A percentile compares a stretch with the other conserved stretches of the same genome.
These are phyloP conservation scores for Ptychoptera albimana DNA, from an alignment of 2,888 invertebrate species.

Conservation along the genomic window DNA sequence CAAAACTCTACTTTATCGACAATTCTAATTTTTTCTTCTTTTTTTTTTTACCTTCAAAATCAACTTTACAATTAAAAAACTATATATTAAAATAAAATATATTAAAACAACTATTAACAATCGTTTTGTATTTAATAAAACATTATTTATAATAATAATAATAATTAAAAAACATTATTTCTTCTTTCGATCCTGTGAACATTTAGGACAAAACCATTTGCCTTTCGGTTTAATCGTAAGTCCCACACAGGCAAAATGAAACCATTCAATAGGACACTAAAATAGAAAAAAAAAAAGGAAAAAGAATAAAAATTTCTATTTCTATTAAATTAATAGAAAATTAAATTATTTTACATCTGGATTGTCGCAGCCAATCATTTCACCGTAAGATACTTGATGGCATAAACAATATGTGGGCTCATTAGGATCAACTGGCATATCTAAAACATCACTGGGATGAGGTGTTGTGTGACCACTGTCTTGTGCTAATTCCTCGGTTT, in stretches of 20 bases:
- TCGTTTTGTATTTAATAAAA: no score
- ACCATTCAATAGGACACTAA: constrained; percentile 76
- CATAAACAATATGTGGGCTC: constrained; percentile 98
- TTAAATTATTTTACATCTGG: constrained; percentile 35
- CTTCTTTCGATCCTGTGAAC: constrained; percentile 64
- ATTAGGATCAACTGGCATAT: constrained; percentile 91
- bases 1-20: no score
- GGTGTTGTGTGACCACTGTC: constrained; percentile 33
- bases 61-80: no score
- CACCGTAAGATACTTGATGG: constrained; percentile 89
- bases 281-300: constrained; percentile 7
- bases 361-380: constrained; percentile 93
- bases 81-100: no score
- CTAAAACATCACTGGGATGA: constrained; percentile 78
- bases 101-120: no score
- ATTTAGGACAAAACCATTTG: constrained; percentile 90
- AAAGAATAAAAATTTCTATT: not conserved
- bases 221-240: constrained; percentile 79
- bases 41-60: no score
- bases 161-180: constrained; percentile 35
- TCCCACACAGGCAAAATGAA: constrained; percentile 82
- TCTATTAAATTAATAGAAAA: constrained; percentile 1
- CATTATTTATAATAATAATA: no score
- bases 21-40: no score
- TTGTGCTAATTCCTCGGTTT: constrained; percentile 37